Percentiles rank a stretch among this genome's conserved stretches.
Evolutionary conservation across 2,888 invertebrate species (phyloP).

Genomic region (Machimus atricapillus): DNA sequence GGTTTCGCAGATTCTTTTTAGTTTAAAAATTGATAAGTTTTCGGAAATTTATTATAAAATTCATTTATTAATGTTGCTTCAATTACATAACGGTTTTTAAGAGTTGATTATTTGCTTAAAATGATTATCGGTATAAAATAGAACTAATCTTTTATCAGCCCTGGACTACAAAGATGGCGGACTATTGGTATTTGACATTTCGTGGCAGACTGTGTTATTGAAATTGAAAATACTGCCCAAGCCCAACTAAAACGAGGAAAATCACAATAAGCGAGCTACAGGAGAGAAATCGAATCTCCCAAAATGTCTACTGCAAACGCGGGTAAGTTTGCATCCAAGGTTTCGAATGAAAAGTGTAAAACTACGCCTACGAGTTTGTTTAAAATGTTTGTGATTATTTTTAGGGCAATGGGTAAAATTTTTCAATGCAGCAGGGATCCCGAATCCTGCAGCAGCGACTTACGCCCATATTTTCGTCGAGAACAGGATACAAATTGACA

Average conservation of each 20-base stretch:
- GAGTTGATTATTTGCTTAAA: not conserved
- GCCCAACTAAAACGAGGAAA: not conserved
- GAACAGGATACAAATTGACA: constrained; percentile 84
- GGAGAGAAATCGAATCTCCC: not conserved
- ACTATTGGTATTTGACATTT: constrained; percentile 4
- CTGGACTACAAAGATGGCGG: constrained; percentile 1
- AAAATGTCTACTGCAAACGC: constrained; percentile 43
- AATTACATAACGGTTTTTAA: not conserved
- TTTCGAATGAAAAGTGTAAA: not conserved
- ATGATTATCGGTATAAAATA: not conserved
- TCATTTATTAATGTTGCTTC: not conserved
- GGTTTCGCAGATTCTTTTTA: not conserved
- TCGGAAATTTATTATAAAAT: not conserved
- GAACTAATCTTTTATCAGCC: not conserved
- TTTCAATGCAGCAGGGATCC: constrained; percentile 85
- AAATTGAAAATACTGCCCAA: not conserved
- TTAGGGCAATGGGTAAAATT: constrained; percentile 78
- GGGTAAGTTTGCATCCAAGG: constrained; percentile 17
- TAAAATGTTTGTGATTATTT: not conserved
- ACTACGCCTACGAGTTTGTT: not conserved
- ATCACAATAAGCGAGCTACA: not conserved
- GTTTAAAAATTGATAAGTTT: not conserved
- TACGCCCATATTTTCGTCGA: constrained; percentile 88
- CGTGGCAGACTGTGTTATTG: not conserved
- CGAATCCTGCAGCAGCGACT: constrained; percentile 74